These are phyloP conservation scores for Armadillidium nasatum DNA, from an alignment of 1,140 invertebrate species.

Conservation along the genomic window DNA sequence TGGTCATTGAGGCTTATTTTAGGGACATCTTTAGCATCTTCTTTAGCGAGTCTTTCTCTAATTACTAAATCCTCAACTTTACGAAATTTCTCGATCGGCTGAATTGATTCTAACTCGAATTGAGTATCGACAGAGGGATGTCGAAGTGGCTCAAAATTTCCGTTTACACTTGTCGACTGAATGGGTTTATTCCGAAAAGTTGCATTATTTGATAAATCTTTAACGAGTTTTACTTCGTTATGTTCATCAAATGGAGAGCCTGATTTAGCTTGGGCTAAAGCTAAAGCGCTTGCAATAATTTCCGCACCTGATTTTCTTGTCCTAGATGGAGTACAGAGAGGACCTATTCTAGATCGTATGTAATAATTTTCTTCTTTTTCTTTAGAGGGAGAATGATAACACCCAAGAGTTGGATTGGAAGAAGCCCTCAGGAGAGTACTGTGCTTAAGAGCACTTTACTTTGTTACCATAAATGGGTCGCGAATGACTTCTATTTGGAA, in stretches of 20 bases:
- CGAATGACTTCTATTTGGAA: slow-evolving; percentile 3
- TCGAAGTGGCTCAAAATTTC: background rate
- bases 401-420: background rate
- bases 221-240: background rate
- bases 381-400: background rate
- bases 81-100: background rate
- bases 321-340: background rate
- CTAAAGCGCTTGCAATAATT: background rate
- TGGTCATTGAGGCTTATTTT: background rate
- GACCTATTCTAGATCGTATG: background rate
- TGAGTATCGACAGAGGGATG: background rate
- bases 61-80: background rate
- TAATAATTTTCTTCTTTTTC: background rate
- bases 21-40: background rate
- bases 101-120: background rate
- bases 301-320: background rate
- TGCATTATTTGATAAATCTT: background rate
- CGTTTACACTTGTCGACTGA: background rate
- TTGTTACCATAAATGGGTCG: no score
- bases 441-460: no score
- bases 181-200: background rate
- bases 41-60: background rate
- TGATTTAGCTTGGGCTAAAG: background rate
- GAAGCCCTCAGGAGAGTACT: background rate
- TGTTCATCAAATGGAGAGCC: background rate